These are phyloP conservation scores for Hemibagrus wyckioides DNA, from an alignment of 2,113 vertebrate genomes.

Conservation along the genomic window DNA sequence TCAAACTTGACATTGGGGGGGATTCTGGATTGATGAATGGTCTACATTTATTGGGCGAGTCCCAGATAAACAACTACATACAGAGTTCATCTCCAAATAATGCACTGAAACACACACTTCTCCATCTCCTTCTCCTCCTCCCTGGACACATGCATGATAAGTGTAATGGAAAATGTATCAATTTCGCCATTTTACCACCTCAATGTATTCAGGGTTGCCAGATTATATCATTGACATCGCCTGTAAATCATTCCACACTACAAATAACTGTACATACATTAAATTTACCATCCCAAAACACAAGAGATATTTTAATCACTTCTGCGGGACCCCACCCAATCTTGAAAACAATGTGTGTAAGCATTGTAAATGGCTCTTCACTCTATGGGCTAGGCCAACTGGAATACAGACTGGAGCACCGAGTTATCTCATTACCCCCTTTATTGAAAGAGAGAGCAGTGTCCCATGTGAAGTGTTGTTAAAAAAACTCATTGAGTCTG, in stretches of 20 bases:
- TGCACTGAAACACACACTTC: not conserved
- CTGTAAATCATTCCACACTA: not conserved
- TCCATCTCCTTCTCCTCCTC: not conserved
- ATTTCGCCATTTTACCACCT: not conserved
- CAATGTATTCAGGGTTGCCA: not conserved
- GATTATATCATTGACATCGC: not conserved
- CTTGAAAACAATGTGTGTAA: not conserved
- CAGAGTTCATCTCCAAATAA: not conserved
- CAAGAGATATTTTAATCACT: not conserved
- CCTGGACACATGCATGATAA: not conserved
- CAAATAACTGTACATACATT: not conserved
- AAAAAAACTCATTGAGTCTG: conserved; percentile 19
- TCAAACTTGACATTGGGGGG: not conserved
- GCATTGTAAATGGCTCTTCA: conserved; percentile 8
- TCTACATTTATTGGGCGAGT: not conserved
- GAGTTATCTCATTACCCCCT: conserved; percentile 23
- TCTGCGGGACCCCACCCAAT: not conserved
- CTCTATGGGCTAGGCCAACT: not conserved
- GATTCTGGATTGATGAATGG: conserved; percentile 24
- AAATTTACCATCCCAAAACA: not conserved
- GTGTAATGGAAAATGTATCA: not conserved
- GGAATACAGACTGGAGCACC: not conserved
- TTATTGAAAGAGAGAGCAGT: conserved; percentile 19
- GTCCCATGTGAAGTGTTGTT: not conserved
- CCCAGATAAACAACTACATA: not conserved